Evolutionary conservation across 2,888 invertebrate species (phyloP).

Genomic region (Ormyrus labotus): DNA sequence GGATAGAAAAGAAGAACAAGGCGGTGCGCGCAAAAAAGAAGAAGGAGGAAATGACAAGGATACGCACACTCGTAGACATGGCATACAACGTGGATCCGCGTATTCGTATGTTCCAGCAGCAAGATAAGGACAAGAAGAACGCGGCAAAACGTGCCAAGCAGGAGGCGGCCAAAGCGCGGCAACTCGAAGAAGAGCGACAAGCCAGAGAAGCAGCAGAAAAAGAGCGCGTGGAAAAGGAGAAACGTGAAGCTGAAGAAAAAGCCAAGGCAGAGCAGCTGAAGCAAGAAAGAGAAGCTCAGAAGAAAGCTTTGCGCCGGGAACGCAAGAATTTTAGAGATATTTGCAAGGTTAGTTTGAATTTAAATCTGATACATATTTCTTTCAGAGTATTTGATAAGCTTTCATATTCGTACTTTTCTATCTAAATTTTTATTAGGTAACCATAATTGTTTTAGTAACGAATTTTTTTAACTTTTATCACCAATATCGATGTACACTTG

Average conservation of each 20-base stretch:
- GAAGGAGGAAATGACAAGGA: constrained; percentile 97
- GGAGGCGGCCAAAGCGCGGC: constrained; percentile 88
- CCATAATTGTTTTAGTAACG: not conserved
- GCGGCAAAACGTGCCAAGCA: constrained; percentile 93
- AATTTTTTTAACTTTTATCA: not conserved
- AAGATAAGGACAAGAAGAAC: constrained; percentile 92
- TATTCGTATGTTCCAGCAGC: constrained; percentile 93
- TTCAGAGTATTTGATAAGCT: not conserved
- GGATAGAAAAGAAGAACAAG: constrained; percentile 99
- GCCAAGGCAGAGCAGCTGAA: constrained; percentile 88
- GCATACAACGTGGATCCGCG: constrained; percentile 96
- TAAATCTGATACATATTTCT: not conserved
- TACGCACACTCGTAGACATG: constrained; percentile 93
- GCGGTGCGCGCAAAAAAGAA: constrained; percentile 93
- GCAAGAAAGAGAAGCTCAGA: constrained; percentile 90
- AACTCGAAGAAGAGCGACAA: constrained; percentile 89
- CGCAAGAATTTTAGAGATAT: constrained; percentile 87
- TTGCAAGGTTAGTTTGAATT: constrained; percentile 79
- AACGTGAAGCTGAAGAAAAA: constrained; percentile 88
- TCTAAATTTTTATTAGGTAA: not conserved
- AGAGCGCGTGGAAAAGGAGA: constrained; percentile 82
- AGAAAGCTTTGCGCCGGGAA: constrained; percentile 91
- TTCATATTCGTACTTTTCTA: not conserved
- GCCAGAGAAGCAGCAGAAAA: constrained; percentile 82
- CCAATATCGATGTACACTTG: not conserved